phyloP scores from a whole-genome alignment of 2,888 invertebrate species.

The Meteorus cinctellus region DNA sequence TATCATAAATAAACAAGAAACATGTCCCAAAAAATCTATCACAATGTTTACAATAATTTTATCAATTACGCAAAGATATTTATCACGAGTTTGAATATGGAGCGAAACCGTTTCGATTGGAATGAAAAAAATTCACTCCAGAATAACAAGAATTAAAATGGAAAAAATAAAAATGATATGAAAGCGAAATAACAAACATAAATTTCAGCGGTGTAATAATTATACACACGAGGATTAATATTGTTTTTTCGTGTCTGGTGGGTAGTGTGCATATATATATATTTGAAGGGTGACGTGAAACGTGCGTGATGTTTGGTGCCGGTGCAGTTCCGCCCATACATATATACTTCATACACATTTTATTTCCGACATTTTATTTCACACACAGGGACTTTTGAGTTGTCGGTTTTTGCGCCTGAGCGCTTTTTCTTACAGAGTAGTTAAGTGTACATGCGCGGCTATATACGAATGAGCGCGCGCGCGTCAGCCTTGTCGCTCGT shows the following conservation, averaged over 20 bases:
- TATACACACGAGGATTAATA: not conserved
- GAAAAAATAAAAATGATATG: too few species aligned
- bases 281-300: conserved; percentile 36
- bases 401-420: conserved; percentile 58
- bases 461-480: conserved; percentile 37
- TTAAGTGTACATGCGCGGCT: conserved; percentile 26
- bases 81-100: too few species aligned
- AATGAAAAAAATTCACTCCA: too few species aligned
- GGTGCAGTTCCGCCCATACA: conserved; percentile 50
- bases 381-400: conserved; percentile 48
- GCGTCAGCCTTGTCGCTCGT: conserved; percentile 50
- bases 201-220: not conserved
- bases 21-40: too few species aligned
- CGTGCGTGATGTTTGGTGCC: conserved; percentile 39
- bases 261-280: not conserved
- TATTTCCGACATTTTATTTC: conserved; percentile 58
- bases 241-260: conserved; percentile 3
- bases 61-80: too few species aligned
- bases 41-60: too few species aligned
- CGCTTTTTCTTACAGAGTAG: conserved; percentile 49
- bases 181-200: too few species aligned
- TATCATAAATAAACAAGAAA: too few species aligned
- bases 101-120: too few species aligned
- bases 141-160: too few species aligned
- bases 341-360: conserved; percentile 20